Percentiles rank a stretch among this genome's conserved stretches.
These are phyloP conservation scores for Miniopterus natalensis DNA, from an alignment of 2,113 vertebrate genomes.

Conservation along the genomic window DNA sequence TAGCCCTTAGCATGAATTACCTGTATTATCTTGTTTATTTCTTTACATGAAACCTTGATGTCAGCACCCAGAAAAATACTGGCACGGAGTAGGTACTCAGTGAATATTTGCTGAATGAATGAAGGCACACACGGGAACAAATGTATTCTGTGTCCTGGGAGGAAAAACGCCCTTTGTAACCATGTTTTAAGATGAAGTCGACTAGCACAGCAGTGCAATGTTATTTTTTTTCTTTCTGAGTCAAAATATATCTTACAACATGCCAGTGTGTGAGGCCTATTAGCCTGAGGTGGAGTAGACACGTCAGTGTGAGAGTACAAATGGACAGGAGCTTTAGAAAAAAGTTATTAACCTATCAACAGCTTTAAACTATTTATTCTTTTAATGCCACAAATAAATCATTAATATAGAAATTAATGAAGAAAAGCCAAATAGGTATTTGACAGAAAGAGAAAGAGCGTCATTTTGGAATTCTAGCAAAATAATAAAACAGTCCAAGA, in stretches of 20 bases:
- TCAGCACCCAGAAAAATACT: neutral
- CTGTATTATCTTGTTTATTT: neutral
- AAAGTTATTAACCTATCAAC: neutral
- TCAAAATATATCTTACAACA: neutral
- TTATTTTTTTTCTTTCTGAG: constrained; percentile 25
- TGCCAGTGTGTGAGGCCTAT: neutral
- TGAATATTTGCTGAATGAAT: neutral
- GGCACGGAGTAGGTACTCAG: neutral
- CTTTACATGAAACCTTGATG: neutral
- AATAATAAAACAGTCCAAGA: neutral
- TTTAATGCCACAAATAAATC: neutral
- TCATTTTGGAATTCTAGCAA: neutral
- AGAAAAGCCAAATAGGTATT: neutral
- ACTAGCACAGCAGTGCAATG: neutral
- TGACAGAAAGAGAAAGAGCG: neutral
- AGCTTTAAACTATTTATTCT: neutral
- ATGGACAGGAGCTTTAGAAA: neutral
- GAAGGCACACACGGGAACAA: neutral
- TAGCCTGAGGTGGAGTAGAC: neutral
- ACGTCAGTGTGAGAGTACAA: neutral
- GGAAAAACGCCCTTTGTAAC: neutral
- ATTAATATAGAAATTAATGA: neutral
- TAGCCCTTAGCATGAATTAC: neutral
- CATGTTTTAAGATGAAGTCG: neutral
- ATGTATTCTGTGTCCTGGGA: neutral